phyloP scores from a whole-genome alignment of 2,113 vertebrate genomes.

The Indicator indicator region DNA sequence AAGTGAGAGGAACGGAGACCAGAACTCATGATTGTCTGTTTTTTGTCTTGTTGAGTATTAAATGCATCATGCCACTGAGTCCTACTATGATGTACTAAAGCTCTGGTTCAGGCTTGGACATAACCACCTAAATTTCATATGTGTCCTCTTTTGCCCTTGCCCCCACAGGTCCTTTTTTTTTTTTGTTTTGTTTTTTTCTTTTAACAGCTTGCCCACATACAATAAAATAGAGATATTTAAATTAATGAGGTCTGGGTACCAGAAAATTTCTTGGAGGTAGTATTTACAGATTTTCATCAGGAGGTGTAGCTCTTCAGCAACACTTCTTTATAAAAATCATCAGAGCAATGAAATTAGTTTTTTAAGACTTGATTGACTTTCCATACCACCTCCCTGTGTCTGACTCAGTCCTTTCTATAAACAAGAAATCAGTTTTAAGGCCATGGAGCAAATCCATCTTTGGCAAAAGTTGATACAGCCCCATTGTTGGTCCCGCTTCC shows the following conservation, averaged over 20 bases:
- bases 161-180: too few species aligned
- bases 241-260: neutral
- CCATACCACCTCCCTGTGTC: neutral
- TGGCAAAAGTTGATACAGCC: neutral
- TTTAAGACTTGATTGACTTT: neutral
- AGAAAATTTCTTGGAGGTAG: neutral
- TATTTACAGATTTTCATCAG: neutral
- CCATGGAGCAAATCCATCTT: slow-evolving; percentile 47
- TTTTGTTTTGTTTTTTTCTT: neutral
- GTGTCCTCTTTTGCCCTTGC: neutral
- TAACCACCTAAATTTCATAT: neutral
- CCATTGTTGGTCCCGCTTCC: slow-evolving; percentile 15
- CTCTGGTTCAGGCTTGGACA: neutral
- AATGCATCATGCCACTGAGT: neutral
- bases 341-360: neutral
- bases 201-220: neutral
- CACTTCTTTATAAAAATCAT: neutral
- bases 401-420: neutral
- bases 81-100: neutral
- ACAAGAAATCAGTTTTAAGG: slow-evolving; percentile 28
- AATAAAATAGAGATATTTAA: neutral
- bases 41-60: neutral
- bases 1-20: neutral
- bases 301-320: neutral
- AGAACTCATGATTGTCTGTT: neutral